Conservation (phyloP, 2,888 invertebrate genomes). For the Nomada ruficornis region DNA sequence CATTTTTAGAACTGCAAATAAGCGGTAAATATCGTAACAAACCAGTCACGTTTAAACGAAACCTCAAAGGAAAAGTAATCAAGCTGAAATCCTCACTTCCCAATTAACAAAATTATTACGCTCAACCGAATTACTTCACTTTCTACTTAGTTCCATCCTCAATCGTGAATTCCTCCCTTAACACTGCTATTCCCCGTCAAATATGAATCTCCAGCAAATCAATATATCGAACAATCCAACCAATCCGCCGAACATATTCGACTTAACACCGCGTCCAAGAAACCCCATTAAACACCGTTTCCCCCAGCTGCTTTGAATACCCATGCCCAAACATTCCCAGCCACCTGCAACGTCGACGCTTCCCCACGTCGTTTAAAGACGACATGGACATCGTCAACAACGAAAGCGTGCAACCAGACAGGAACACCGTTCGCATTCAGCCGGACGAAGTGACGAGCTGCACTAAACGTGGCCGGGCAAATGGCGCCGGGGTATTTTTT, state of each 20-base stretch:
- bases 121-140: too few relatives aligned
- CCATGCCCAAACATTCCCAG: background rate
- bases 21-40: too few relatives aligned
- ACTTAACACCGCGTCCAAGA: background rate
- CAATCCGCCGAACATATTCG: background rate
- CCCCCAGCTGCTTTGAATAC: background rate
- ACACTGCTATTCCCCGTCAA: too few relatives aligned
- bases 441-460: slow-evolving; percentile 23
- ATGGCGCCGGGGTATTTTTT: slow-evolving; percentile 28
- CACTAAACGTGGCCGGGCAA: slow-evolving; percentile 22
- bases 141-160: too few relatives aligned
- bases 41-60: too few relatives aligned
- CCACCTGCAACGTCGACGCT: background rate
- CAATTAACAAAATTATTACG: too few relatives aligned
- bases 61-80: too few relatives aligned
- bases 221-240: background rate
- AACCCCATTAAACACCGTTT: background rate
- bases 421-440: background rate
- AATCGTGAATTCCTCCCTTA: too few relatives aligned
- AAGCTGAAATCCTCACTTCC: too few relatives aligned
- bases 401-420: background rate
- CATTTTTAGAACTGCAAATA: too few relatives aligned
- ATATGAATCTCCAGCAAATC: background rate
- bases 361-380: background rate
- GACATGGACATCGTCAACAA: background rate